These are phyloP conservation scores for Diachrysia chrysitis DNA, from an alignment of 2,888 invertebrate genomes.

Conservation along the genomic window DNA sequence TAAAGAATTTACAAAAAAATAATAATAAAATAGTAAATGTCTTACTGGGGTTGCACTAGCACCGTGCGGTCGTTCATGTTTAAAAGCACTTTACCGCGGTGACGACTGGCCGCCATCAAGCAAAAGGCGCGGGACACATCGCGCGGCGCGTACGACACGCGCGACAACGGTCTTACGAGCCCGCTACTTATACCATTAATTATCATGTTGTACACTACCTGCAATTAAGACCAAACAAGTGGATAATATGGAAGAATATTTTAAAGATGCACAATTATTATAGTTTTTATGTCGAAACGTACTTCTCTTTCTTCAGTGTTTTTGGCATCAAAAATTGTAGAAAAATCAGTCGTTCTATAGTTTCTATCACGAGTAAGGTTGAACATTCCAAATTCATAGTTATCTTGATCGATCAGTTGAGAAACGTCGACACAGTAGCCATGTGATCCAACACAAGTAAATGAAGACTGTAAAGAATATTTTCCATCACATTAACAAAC, in stretches of 20 bases:
- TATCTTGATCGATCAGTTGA: conserved; percentile 60
- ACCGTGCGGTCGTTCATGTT: conserved; percentile 13
- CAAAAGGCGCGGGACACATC: conserved; percentile 43
- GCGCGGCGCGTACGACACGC: conserved; percentile 61
- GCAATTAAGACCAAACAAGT: conserved; percentile 14
- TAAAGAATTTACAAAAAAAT: no score
- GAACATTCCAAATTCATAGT: conserved; percentile 63
- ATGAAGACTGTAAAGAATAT: conserved; percentile 57
- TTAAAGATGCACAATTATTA: no score
- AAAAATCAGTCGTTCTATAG: conserved; percentile 62
- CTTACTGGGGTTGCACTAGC: conserved; percentile 37
- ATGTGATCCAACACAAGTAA: conserved; percentile 49
- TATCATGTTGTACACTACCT: conserved; percentile 66
- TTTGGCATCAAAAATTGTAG: conserved; percentile 58
- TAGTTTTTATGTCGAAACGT: conserved; percentile 27
- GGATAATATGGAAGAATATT: no score
- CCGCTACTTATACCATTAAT: conserved; percentile 72
- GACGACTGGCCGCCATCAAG: conserved; percentile 32
- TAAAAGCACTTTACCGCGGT: conserved; percentile 49
- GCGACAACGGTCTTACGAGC: conserved; percentile 72
- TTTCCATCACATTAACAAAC: neutral
- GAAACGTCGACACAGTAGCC: conserved; percentile 63
- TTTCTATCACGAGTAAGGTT: conserved; percentile 48
- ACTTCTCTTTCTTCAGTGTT: conserved; percentile 58
- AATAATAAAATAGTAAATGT: no score